Base-by-base conservation (phyloP, 2,888 invertebrate species). In the Dicyrtomina minuta region DNA sequence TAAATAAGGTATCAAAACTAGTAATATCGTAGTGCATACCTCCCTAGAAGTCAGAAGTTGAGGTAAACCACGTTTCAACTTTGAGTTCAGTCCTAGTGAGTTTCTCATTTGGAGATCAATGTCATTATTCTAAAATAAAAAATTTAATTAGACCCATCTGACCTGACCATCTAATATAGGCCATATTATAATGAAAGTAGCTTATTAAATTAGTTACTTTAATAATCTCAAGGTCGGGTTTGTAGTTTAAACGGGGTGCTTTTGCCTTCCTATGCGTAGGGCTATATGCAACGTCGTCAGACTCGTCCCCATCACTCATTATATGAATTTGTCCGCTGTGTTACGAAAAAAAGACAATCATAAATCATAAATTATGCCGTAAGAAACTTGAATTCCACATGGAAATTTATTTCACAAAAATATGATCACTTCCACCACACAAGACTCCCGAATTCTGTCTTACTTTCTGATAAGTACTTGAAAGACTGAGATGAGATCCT, bases 301-400 rank as follows among this genome's bases (percentile, higher is more conserved):
- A 72, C 61, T 75, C 75, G 1, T 43, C 61, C 13, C 58, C 69
- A 27, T 74, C 74, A 64, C 74, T 74, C 75, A 76, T 73, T n/a
- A 76, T 72, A 56, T 75, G 73, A 51, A 76, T 76, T 64, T 76
- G 75, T 20, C 76, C 75, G 72, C 76, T 76, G n/a, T n/a, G n/a
- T n/a, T n/a, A n/a, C n/a, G n/a, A n/a, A 64, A 43, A 73, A 70
- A 58, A 56, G 65, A 72, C 55, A 22, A 12, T 20, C 22, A 10
- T 12, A 26, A 26, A 46, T 26, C 13, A 26, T 49, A 56, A 68
- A n/a, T n/a, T n/a, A n/a, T n/a, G 68, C 60, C 70, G 51, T 71
- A 68, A 71, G 58, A 53, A 56, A 55, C 62, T 60, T 53, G 61
- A 70, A 66, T 56, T 59, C 49, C 44, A 43, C 51, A 59, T 27